Evolutionary conservation across 2,797 vertebrate genomes (phyloP).

Genomic region (Prunella strophiata): DNA sequence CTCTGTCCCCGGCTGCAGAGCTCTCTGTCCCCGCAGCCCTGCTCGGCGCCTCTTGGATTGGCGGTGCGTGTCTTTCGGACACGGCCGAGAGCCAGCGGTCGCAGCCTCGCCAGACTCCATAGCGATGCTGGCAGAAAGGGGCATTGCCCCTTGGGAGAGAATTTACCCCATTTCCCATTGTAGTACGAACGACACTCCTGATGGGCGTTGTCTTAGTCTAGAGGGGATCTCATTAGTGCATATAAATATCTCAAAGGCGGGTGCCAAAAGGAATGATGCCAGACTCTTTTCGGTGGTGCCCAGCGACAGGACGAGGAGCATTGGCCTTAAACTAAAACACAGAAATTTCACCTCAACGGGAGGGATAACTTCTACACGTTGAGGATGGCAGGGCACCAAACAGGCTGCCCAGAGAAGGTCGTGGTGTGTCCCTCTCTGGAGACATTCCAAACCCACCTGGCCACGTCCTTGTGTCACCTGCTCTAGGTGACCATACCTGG

Average conservation of each 20-base stretch:
- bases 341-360: neutral
- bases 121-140: neutral
- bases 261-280: neutral
- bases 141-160: too few species aligned
- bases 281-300: neutral
- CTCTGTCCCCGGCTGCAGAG: neutral
- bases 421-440: neutral
- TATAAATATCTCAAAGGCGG: neutral
- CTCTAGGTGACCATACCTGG: neutral
- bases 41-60: accelerated
- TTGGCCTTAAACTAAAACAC: neutral
- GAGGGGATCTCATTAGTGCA: neutral
- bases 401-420: neutral
- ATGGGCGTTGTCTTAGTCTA: neutral
- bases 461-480: neutral
- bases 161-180: accelerated
- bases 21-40: neutral
- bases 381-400: neutral
- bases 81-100: neutral
- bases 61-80: neutral
- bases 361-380: neutral
- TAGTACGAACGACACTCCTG: accelerated
- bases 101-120: accelerated
- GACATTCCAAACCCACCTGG: neutral
- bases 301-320: accelerated